phyloP scores from a whole-genome alignment of 2,797 vertebrate species.

The Apodemus agrarius region DNA sequence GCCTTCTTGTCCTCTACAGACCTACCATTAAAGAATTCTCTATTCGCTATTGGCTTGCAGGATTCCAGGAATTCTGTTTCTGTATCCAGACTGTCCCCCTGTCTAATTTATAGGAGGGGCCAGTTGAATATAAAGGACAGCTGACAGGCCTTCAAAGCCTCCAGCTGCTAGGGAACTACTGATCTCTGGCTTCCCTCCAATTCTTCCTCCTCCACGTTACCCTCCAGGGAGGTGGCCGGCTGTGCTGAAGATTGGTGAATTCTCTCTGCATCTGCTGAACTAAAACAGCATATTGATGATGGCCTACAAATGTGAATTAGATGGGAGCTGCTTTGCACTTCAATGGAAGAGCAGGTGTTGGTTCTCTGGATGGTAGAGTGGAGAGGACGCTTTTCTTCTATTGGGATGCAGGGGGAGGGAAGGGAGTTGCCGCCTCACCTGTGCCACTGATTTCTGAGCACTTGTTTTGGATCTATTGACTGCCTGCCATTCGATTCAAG shows the following conservation, averaged over 20 bases:
- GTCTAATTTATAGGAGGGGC: background rate
- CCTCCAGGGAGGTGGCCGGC: background rate
- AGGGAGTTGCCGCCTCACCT: background rate
- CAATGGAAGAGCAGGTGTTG: conserved; percentile 28
- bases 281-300: conserved; percentile 5
- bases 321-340: conserved; percentile 11
- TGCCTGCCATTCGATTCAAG: background rate
- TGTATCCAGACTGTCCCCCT: background rate
- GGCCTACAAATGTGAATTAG: conserved; percentile 36
- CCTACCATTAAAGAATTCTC: conserved; percentile 14
- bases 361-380: background rate
- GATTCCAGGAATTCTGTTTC: background rate
- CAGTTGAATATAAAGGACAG: background rate
- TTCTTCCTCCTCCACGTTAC: background rate
- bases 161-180: background rate
- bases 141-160: background rate
- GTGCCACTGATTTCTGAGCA: background rate
- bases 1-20: background rate
- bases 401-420: background rate
- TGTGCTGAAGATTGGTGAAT: background rate
- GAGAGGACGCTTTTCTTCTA: background rate
- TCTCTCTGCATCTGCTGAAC: conserved; percentile 44
- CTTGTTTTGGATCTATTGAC: background rate
- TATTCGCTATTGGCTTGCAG: background rate
- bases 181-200: background rate